Evolutionary conservation across 2,888 invertebrate species (phyloP), one percentile per base, ranked within the genome.

Genomic region (Macaria liturata): DNA sequence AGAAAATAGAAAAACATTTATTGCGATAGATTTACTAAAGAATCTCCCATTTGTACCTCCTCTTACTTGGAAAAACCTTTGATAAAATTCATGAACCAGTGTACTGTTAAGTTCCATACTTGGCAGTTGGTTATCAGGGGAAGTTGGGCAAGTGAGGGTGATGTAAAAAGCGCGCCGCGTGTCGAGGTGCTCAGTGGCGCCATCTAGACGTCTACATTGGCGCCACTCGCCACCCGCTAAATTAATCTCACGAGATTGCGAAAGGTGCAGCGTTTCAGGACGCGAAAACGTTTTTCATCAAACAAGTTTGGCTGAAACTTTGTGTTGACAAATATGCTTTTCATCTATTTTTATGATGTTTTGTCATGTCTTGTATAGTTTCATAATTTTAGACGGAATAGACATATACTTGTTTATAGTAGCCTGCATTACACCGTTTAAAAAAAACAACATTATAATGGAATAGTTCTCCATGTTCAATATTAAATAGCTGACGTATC

Each of bases 181-280:
- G 81, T 61, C 70, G 75, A 75, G 83, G 82, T 82, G 78, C 82
- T 83, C 83, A 77, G 76, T 71, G 78, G 80, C 86, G 86, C 84
- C 86, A 90, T 90, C 83, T 90, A 91, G 91, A 91, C 91, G 91
- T 91, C 91, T 91, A 90, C 84, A 91, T 89, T 83, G 88, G 81
- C 84, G 78, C 80, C 77, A 71, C 67, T 69, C 72, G 68, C 75
- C 77, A 73, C 74, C 76, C 80, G 77, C 76, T 74, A 84, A 85
- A 86, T 86, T 87, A 87, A 88, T 88, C 86, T 85, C 71, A 63
- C 62, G 78, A 80, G 76, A 76, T 76, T 74, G 72, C 72, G 67
- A 62, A 63, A 70, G 69, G 67, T 71, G 66, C 67, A 61, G 59
- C 62, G 59, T 68, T 62, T 66, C 67, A 65, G 66, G 66, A 70